A percentile compares a stretch with the other conserved stretches of the same genome.
phyloP scores from a whole-genome alignment of 1,140 invertebrate species.

The Ips nitidus region DNA sequence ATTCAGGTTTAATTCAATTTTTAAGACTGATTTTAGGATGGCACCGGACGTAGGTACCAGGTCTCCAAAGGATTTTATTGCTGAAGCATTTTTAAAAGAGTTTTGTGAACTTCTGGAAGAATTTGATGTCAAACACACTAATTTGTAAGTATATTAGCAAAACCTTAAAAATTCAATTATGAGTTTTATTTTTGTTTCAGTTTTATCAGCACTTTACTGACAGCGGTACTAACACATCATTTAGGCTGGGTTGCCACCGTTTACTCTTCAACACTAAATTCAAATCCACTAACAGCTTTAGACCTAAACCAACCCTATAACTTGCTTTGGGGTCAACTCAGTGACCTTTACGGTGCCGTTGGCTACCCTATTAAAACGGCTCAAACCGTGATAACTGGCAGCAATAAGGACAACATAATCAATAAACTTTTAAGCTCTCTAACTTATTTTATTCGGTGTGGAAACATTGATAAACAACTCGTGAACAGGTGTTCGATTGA shows the following conservation, averaged over 20 bases:
- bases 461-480: constrained; percentile 60
- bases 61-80: constrained; percentile 6
- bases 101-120: constrained; percentile 61
- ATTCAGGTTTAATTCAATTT: constrained; percentile 30
- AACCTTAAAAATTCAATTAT: not conserved
- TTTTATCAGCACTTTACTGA: constrained; percentile 86
- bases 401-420: constrained; percentile 64
- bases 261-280: constrained; percentile 41
- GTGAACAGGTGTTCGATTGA: constrained; percentile 36
- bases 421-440: constrained; percentile 68
- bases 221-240: constrained; percentile 85
- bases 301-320: constrained; percentile 64
- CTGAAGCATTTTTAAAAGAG: constrained; percentile 33
- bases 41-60: not conserved
- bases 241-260: constrained; percentile 87
- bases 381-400: constrained; percentile 76
- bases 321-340: constrained; percentile 83
- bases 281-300: not conserved
- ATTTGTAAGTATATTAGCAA: constrained; percentile 77
- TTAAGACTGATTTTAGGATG: constrained; percentile 22
- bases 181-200: constrained; percentile 58
- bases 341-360: constrained; percentile 80
- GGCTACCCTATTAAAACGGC: constrained; percentile 74
- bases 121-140: constrained; percentile 75
- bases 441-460: constrained; percentile 83